phyloP scores from a whole-genome alignment of 1,140 invertebrate species.

The Stegodyphus dumicola region DNA sequence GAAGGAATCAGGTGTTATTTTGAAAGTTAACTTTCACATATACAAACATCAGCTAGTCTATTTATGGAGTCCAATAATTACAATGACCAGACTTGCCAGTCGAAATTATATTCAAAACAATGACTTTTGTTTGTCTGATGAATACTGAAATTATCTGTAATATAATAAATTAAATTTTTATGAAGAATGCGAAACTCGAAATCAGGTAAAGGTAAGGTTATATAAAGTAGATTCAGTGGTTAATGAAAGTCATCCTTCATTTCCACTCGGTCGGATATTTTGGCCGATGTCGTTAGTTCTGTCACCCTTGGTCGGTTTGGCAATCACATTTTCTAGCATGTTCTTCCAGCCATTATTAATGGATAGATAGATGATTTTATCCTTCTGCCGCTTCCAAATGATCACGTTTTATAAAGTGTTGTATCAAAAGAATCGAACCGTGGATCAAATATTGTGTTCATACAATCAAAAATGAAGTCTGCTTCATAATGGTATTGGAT shows the following conservation, averaged over 20 bases:
- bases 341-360: slow-evolving; percentile 45
- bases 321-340: slow-evolving; percentile 47
- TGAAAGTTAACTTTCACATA: too few species aligned
- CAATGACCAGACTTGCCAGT: too few species aligned
- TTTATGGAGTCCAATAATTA: too few species aligned
- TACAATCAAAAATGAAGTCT: neutral
- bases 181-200: too few species aligned
- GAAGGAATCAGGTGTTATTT: too few species aligned
- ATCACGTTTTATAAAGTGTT: neutral
- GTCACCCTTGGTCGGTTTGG: slow-evolving; percentile 52
- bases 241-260: slow-evolving; percentile 52
- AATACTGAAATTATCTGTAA: too few species aligned
- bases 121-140: too few species aligned
- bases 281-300: slow-evolving; percentile 52
- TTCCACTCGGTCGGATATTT: slow-evolving; percentile 41
- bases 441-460: neutral
- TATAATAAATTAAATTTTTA: too few species aligned
- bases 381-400: slow-evolving; percentile 40
- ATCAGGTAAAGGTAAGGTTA: neutral
- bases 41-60: too few species aligned
- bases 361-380: slow-evolving; percentile 40
- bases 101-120: too few species aligned
- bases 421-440: neutral
- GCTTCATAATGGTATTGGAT: slow-evolving; percentile 9
- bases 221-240: slow-evolving; percentile 32